These are phyloP conservation scores for Stichopus horrens DNA, from an alignment of 53 echinoderm and acorn worm genomes.

Conservation along the genomic window DNA sequence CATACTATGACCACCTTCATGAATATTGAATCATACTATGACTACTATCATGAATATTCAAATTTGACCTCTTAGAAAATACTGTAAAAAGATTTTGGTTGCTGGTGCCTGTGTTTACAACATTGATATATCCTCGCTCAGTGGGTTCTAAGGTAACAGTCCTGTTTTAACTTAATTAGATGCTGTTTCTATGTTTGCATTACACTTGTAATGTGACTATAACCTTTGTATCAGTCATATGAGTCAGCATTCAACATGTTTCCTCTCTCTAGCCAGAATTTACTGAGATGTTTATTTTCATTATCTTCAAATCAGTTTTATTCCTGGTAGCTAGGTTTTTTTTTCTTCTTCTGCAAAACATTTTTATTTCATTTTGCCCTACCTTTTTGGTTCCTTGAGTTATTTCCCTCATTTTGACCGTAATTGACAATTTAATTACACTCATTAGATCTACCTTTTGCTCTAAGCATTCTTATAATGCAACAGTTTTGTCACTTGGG, in stretches of 20 bases:
- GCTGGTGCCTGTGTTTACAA: too few species aligned
- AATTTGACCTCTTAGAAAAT: too few species aligned
- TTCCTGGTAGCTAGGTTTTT: neutral
- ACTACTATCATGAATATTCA: too few species aligned
- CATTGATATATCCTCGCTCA: too few species aligned
- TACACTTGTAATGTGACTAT: too few species aligned
- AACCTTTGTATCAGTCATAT: neutral
- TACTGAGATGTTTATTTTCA: neutral
- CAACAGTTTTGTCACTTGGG: slow-evolving; percentile 1
- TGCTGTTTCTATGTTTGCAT: too few species aligned
- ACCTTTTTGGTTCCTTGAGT: neutral
- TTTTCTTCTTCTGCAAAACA: neutral
- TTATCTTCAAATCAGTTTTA: neutral
- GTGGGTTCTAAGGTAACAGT: too few species aligned
- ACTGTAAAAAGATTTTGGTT: too few species aligned
- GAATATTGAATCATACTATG: too few species aligned
- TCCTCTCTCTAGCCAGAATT: neutral
- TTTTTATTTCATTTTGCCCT: neutral
- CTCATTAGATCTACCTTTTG: neutral
- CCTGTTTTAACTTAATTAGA: too few species aligned
- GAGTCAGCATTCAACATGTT: neutral
- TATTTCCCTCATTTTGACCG: slow-evolving; percentile 19
- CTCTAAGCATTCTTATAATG: neutral
- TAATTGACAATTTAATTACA: slow-evolving; percentile 39
- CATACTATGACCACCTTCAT: too few species aligned